Percentiles rank a stretch among this genome's conserved stretches.
Evolutionary conservation across 1,140 invertebrate genomes (phyloP).

Genomic region (Aphidius gifuensis): DNA sequence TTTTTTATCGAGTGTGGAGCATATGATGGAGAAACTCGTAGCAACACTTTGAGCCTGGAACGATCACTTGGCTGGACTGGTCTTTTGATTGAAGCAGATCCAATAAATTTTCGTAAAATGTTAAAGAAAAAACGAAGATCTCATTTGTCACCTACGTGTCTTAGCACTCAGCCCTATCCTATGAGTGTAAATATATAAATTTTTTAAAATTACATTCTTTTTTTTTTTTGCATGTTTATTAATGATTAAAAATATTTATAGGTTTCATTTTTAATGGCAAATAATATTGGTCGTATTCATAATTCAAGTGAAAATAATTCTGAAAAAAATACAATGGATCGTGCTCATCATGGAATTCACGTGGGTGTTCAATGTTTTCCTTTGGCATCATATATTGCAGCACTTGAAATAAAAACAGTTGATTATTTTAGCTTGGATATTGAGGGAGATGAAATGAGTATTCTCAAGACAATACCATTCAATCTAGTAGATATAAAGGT

Average conservation of each 20-base stretch:
- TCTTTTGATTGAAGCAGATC: constrained; percentile 58
- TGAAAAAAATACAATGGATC: constrained; percentile 28
- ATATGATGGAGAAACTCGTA: constrained; percentile 55
- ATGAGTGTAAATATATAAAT: constrained; percentile 39
- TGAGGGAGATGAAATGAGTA: constrained; percentile 58
- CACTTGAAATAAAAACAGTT: constrained; percentile 45
- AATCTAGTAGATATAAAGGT: constrained; percentile 52
- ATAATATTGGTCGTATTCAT: constrained; percentile 38
- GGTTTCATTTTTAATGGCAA: constrained; percentile 38
- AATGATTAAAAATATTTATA: constrained; percentile 15
- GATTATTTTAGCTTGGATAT: constrained; percentile 57
- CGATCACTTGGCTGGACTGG: constrained; percentile 51
- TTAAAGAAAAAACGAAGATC: constrained; percentile 48
- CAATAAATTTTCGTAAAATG: constrained; percentile 53
- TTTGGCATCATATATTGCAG: constrained; percentile 52
- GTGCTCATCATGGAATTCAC: constrained; percentile 34
- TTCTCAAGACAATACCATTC: constrained; percentile 58
- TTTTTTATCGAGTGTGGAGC: constrained; percentile 59
- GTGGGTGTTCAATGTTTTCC: constrained; percentile 57
- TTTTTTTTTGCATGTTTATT: not conserved
- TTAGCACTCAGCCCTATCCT: constrained; percentile 48
- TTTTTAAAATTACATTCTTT: not conserved
- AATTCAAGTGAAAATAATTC: constrained; percentile 3
- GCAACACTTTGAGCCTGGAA: constrained; percentile 57
- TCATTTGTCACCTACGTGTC: constrained; percentile 50